Evolutionary conservation across 2,797 vertebrate genomes (phyloP), one percentile per base, ranked within the genome.

Genomic region (Pygocentrus nattereri): DNA sequence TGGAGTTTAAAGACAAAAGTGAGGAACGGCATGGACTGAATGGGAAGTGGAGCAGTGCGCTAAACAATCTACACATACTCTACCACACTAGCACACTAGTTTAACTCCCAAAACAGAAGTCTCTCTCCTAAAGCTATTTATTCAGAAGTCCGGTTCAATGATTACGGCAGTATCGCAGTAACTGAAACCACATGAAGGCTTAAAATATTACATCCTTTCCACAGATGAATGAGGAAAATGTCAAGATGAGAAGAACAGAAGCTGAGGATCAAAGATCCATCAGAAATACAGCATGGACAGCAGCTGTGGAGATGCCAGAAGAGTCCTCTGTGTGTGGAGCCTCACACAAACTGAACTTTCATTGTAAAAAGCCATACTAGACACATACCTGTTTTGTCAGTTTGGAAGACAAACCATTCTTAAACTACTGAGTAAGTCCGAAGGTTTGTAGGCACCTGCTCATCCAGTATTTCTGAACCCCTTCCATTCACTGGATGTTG

Each of bases 171-270:
- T 11, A 38, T 49, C 38, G 56, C 11, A 49, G 50, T 59, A 78
- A 78, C 23, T 34, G 23, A 59, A 49, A 64, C 58, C 62, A 59
- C 18, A 64, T 58, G 16, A 1, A 34, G 34, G 13, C 18, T 21
- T 6, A 59, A 78, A 58, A 38, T 41, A 62, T 71, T 21, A 65
- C n/a, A 52, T 81, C 27, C 30, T 52, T 64, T 79, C 44, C 34
- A 31, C 16, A 72, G 67, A 75, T 67, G 3, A 68, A 68, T 30
- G 38, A 67, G 54, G 41, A 59, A 58, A 74, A 50, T 11, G 3
- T 74, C 23, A 8, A 16, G 70, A 79, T 78, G 75, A 84, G 58
- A 73, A 49, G 69, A 74, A 81, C n/a, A 34, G 21, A 69, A 69
- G 8, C 13, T 21, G 59, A 49, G 50, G 52, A 74, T 74, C 79